Evolutionary conservation across 2,888 invertebrate species (phyloP), one percentile per base, ranked within the genome.

Genomic region (Hypercompe scribonia): DNA sequence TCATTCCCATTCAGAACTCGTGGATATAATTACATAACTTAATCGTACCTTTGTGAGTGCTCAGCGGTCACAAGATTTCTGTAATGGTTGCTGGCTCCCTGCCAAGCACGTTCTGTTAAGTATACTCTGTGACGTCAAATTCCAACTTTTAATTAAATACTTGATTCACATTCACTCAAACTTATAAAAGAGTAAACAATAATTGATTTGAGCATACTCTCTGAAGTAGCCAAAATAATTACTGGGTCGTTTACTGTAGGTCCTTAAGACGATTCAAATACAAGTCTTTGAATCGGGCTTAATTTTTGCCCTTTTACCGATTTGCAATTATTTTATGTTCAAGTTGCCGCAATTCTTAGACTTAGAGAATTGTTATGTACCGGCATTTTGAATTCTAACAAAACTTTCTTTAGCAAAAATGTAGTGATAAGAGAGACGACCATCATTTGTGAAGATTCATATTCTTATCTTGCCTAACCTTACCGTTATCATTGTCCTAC

Each of bases 41-140:
- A 58, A 58, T 58, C 13, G 15, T 58, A 58, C 28, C 28, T 58
- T 28, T 58, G 13, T 58, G 58, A 58, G 58, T 28, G 28, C 15
- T 58, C 28, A 28, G 58, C n/a, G 58, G 58, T 15, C 58, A 58
- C 28, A 58, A 28, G 58, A 28, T 58, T 11, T 58, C 28, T 11
- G 28, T 58, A 10, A 58, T 28, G 28, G 28, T 28, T 58, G 58
- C 31, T 66, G 42, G 11, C 42, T 39, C 31, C 11, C 10, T 42
- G 31, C 31, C 65, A 66, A 42, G 65, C 42, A 42, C 42, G 65
- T 42, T 31, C 21, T 21, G 39, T 66, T 42, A 66, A 66, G 31
- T 66, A 42, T 21, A 28, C 42, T 42, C 31, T 31, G 42, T 66
- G 65, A 31, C 28, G 4, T 5, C 39, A 42, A 65, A 39, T 66